Evolutionary conservation across 2,797 vertebrate genomes (phyloP).

Genomic region (Enteromius argenteus): DNA sequence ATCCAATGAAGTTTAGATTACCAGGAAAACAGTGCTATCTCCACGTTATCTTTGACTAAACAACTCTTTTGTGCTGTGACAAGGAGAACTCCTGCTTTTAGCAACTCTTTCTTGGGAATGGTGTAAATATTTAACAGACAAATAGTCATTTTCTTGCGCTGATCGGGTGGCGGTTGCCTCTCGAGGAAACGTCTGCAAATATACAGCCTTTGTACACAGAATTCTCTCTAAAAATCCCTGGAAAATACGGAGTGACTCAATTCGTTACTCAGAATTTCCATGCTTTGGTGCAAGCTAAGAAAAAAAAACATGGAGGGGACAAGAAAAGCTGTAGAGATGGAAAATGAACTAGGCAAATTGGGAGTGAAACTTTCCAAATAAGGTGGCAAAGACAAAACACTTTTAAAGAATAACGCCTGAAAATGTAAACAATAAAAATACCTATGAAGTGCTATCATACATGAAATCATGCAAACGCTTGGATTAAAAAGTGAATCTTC

Average conservation of each 20-base stretch:
- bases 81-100: slow-evolving; percentile 30
- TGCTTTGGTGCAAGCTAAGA: slow-evolving; percentile 13
- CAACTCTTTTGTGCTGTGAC: slow-evolving; percentile 35
- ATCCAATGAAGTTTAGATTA: slow-evolving; percentile 44
- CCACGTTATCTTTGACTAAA: slow-evolving; percentile 42
- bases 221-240: slow-evolving; percentile 25
- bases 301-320: slow-evolving; percentile 15
- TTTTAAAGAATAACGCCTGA: neutral
- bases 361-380: neutral
- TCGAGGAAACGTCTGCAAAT: slow-evolving; percentile 20
- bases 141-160: slow-evolving; percentile 26
- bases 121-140: slow-evolving; percentile 47
- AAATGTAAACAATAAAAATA: slow-evolving; percentile 4
- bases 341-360: neutral
- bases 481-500: neutral
- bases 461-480: slow-evolving; percentile 5
- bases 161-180: neutral
- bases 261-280: slow-evolving; percentile 38
- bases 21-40: slow-evolving; percentile 3
- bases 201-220: slow-evolving; percentile 17
- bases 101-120: slow-evolving; percentile 31
- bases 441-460: neutral
- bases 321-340: slow-evolving; percentile 15
- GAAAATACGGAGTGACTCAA: slow-evolving; percentile 35
- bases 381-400: slow-evolving; percentile 11